Base-by-base conservation (phyloP, 2,113 vertebrate species). In the Cynocephalus volans region DNA sequence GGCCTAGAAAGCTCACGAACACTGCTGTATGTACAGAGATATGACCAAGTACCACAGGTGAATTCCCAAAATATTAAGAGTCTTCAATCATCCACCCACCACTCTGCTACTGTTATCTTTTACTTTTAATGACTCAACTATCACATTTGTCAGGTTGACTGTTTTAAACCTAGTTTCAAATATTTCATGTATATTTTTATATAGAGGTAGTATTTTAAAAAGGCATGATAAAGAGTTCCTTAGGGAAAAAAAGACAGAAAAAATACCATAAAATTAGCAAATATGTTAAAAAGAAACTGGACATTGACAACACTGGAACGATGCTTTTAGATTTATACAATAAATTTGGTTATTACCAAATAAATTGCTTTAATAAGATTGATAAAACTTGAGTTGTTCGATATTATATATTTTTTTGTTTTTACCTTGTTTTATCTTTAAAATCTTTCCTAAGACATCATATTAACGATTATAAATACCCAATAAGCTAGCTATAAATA, bases 61-160 rank as follows among this genome's bases (percentile, higher is more conserved):
- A 95, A 97, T 97, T 93, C 50, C n/a, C 36, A 58, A 88, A 50
- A 23, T 15, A 75, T 73, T 76, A 90, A 89, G 8, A 73, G 33
- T 97, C 45, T 82, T 96, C 75, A 77, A 65, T 97, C 85, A 96
- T 93, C 95, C 70, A 88, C 75, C 31, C 91, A 86, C 17, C 69
- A 88, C 26, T 83, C 26, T 76, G 76, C 15, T 70, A 64, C 19
- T 96, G 8, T 56, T 94, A 48, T 26, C 28, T 93, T 95, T 58
- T 52, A 92, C 12, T 97, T 97, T 81, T 96, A 94, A 96, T 45
- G 6, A 97, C 91, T 84, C 95, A 97, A 76, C 69, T 36, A 69
- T 92, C 11, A 23, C 62, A 97, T 93, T 89, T 58, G 50, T 91
- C 19, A 76, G 90, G 18, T 48, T 67, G 64, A 88, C 18, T 73